A percentile compares a stretch with the other conserved stretches of the same genome.
Conservation (phyloP, 1,140 invertebrate genomes). For the Aricia agestis region DNA sequence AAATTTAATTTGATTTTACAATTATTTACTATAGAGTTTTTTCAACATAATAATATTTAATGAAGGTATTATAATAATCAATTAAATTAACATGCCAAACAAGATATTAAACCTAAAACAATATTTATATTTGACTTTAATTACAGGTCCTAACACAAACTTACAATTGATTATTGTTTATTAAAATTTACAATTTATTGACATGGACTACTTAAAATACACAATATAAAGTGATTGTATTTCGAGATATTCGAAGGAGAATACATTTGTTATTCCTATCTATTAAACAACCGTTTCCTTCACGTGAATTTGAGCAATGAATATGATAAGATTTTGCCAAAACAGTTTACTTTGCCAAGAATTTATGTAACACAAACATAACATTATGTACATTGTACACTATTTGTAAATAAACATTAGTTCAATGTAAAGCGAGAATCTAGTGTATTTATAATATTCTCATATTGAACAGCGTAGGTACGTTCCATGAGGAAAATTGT, state of each 20-base stretch:
- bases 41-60: too few species aligned
- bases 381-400: background rate
- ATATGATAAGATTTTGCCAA: constrained; percentile 22
- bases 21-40: too few species aligned
- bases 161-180: background rate
- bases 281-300: constrained; percentile 23
- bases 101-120: too few species aligned
- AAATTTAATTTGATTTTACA: too few species aligned
- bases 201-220: background rate
- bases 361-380: constrained; percentile 10
- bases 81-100: too few species aligned
- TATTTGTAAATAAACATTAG: background rate
- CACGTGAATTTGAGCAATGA: constrained; percentile 20
- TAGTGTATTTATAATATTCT: too few species aligned
- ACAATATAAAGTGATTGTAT: background rate
- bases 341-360: constrained; percentile 22
- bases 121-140: too few species aligned
- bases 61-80: too few species aligned
- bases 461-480: too few species aligned
- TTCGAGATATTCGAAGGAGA: background rate
- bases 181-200: background rate
- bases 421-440: too few species aligned
- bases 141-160: background rate
- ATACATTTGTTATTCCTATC: constrained; percentile 19
- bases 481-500: too few species aligned